Evolutionary conservation across 2,888 invertebrate species (phyloP).

Genomic region (Pinctada fucata): DNA sequence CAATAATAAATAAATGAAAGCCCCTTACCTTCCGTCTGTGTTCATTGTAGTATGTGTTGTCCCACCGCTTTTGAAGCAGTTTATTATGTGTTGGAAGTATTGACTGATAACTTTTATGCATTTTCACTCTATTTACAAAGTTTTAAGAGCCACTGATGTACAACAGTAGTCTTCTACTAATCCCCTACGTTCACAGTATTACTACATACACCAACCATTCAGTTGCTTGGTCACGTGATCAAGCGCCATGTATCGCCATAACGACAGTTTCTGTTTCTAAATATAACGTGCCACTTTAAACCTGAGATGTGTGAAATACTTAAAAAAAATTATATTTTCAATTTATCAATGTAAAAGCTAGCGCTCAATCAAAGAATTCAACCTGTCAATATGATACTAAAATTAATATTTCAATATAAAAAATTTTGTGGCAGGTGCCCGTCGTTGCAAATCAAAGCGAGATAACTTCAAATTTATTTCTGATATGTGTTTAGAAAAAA

Average conservation of each 20-base stretch:
- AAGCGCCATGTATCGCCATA: slow-evolving; percentile 59
- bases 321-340: no score
- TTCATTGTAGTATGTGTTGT: slow-evolving; percentile 74
- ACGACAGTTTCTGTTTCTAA: slow-evolving; percentile 44
- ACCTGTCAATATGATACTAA: no score
- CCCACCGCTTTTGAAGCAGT: slow-evolving; percentile 75
- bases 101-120: slow-evolving; percentile 75
- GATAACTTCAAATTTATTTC: no score
- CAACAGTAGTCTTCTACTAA: slow-evolving; percentile 19
- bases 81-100: slow-evolving; percentile 74
- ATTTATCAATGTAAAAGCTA: no score
- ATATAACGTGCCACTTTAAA: background rate
- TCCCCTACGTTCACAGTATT: background rate
- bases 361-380: no score
- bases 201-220: slow-evolving; percentile 21
- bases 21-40: slow-evolving; percentile 72
- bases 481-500: no score
- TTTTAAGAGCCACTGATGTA: slow-evolving; percentile 35
- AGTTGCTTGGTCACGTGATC: slow-evolving; percentile 57
- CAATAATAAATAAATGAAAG: no score
- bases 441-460: no score
- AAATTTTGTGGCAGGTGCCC: no score
- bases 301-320: no score
- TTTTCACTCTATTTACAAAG: slow-evolving; percentile 47
- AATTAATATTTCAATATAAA: no score